phyloP scores from a whole-genome alignment of 2,113 vertebrate species.

The Furnarius figulus region DNA sequence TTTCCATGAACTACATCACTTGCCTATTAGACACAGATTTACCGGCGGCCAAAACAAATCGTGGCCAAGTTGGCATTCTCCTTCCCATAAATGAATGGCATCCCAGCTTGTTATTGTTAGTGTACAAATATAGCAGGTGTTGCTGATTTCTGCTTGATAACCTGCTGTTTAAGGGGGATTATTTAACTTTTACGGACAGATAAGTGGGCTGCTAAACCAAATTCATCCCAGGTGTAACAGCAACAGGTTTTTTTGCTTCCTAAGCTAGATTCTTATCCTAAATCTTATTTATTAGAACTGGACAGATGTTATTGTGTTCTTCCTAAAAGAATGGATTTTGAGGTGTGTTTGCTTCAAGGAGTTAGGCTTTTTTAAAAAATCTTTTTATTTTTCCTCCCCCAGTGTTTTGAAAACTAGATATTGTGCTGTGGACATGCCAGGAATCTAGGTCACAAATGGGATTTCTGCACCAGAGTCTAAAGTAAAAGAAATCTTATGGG shows the following conservation, averaged over 20 bases:
- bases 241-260: neutral
- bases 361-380: neutral
- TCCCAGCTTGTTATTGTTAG: slow-evolving; percentile 55
- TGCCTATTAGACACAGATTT: slow-evolving; percentile 35
- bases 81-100: slow-evolving; percentile 35
- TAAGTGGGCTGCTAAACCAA: slow-evolving; percentile 42
- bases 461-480: neutral
- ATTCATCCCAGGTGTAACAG: slow-evolving; percentile 41
- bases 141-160: slow-evolving; percentile 58
- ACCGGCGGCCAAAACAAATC: slow-evolving; percentile 41
- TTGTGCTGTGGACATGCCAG: neutral
- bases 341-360: neutral
- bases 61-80: slow-evolving; percentile 49
- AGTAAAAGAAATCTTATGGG: neutral
- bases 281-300: neutral
- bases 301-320: neutral
- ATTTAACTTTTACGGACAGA: slow-evolving; percentile 3
- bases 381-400: rapidly evolving
- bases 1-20: slow-evolving; percentile 61
- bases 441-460: neutral
- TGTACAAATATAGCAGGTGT: slow-evolving; percentile 50
- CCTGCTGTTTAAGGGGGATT: slow-evolving; percentile 41
- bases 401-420: neutral
- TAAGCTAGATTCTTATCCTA: neutral
- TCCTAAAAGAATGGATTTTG: neutral